Evolutionary conservation across 2,888 invertebrate species (phyloP).

Genomic region (Caenorhabditis sp.): DNA sequence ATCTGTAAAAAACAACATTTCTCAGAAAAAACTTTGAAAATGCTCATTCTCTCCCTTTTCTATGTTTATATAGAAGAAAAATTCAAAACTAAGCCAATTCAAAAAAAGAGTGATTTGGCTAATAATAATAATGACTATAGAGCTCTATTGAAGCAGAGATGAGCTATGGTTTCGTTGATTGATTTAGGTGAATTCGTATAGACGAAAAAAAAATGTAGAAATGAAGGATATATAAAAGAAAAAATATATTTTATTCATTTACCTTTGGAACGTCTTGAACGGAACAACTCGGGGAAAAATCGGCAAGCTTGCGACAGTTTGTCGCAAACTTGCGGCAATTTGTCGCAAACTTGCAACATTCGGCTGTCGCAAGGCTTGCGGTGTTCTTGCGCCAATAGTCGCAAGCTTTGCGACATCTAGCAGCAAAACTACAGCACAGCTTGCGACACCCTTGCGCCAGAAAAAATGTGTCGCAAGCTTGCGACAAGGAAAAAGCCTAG

Average conservation of each 20-base stretch:
- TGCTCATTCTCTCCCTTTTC: too few species aligned
- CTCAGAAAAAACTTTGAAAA: neutral
- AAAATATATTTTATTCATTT: neutral
- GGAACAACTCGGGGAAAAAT: too few species aligned
- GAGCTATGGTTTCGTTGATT: neutral
- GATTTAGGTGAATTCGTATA: neutral
- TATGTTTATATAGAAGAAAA: neutral
- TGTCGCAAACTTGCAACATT: too few species aligned
- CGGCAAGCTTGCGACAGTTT: too few species aligned
- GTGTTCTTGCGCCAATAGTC: too few species aligned
- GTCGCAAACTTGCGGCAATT: too few species aligned
- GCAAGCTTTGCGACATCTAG: too few species aligned
- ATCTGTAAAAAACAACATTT: constrained; percentile 4
- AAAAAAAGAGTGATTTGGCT: neutral
- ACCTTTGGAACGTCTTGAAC: neutral
- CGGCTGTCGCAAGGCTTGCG: too few species aligned
- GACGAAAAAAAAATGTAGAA: neutral
- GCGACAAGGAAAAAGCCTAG: too few species aligned
- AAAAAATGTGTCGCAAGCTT: too few species aligned
- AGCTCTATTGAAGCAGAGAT: neutral
- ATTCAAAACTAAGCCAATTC: neutral
- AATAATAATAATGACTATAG: neutral
- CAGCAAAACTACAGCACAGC: too few species aligned
- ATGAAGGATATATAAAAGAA: neutral
- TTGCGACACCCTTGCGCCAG: too few species aligned